Conservation (phyloP, 2,888 invertebrate genomes). For the Andricus curvator region DNA sequence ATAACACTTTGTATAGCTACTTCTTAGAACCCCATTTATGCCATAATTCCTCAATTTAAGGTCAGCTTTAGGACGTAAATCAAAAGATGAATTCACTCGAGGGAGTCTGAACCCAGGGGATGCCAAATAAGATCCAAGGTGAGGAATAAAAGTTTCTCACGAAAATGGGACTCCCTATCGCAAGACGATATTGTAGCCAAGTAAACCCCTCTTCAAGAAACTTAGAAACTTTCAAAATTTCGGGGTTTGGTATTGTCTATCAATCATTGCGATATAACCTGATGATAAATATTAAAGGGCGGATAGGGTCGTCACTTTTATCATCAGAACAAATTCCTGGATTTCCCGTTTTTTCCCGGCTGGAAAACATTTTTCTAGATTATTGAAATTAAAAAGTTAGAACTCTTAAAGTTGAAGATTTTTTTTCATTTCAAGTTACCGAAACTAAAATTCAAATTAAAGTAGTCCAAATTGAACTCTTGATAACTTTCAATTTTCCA, state of each 20-base stretch:
- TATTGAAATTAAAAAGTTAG: too few species aligned
- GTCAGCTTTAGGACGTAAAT: constrained; percentile 12
- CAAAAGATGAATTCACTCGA: constrained; percentile 10
- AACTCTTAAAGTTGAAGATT: too few species aligned
- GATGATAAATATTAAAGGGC: constrained; percentile 1
- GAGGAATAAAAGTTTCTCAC: neutral
- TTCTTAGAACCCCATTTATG: neutral
- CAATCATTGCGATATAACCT: constrained; percentile 1
- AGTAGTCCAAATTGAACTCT: too few species aligned
- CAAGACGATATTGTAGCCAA: neutral
- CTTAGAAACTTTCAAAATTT: neutral
- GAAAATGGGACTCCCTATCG: neutral
- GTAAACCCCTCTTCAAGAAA: neutral
- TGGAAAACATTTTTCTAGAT: too few species aligned
- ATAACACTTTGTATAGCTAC: constrained; percentile 11
- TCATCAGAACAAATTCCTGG: too few species aligned
- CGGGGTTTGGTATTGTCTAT: neutral
- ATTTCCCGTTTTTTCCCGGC: too few species aligned
- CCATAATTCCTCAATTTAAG: constrained; percentile 30
- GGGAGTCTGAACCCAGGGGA: neutral
- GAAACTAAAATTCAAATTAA: too few species aligned
- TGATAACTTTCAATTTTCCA: too few species aligned
- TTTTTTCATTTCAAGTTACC: too few species aligned
- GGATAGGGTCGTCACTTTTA: too few species aligned
- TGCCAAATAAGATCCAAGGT: constrained; percentile 1